phyloP scores from a whole-genome alignment of 2,113 vertebrate species.

The Rhinolophus ferrumequinum region DNA sequence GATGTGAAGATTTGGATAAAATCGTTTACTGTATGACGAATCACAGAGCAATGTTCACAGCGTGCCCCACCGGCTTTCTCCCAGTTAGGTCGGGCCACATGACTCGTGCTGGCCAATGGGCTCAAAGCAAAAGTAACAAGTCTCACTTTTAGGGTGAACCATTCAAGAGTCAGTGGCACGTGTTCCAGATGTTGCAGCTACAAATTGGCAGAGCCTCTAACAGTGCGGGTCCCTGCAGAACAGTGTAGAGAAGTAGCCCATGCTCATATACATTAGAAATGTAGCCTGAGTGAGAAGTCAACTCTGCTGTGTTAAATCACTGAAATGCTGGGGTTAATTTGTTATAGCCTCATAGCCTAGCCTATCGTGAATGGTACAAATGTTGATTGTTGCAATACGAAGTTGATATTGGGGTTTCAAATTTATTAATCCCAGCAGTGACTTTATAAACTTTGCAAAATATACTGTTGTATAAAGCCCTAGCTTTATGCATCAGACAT shows the following conservation, averaged over 20 bases:
- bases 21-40: no score
- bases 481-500: neutral
- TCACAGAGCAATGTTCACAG: no score
- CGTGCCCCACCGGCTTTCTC: neutral
- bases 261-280: neutral
- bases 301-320: neutral
- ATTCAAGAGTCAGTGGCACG: neutral
- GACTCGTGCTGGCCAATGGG: neutral
- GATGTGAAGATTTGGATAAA: neutral
- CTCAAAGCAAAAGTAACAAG: neutral
- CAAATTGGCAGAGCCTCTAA: neutral
- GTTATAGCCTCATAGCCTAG: neutral
- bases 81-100: neutral
- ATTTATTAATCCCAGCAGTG: neutral
- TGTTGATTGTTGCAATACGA: neutral
- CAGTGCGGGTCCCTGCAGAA: accelerated
- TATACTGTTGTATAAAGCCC: neutral
- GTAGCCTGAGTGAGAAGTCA: neutral
- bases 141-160: neutral
- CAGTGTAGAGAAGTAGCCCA: neutral
- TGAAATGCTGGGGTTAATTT: neutral
- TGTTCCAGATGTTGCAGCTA: neutral
- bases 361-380: neutral
- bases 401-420: neutral
- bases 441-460: neutral